Evolutionary conservation across 2,888 invertebrate species (phyloP), one percentile per base, ranked within the genome.

Genomic region (Mamestra brassicae): DNA sequence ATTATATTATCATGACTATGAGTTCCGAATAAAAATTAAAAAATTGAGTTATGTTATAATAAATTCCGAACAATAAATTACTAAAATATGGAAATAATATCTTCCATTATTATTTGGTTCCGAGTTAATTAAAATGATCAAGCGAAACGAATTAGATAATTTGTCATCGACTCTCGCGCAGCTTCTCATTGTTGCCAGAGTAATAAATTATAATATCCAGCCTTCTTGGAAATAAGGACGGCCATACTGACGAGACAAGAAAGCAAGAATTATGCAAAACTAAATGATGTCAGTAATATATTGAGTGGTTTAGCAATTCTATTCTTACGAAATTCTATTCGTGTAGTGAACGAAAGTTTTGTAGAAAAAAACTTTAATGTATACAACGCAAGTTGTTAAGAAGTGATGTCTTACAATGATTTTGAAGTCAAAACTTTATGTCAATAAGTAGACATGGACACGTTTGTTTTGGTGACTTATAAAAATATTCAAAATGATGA

Each of bases 61-160:
- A 78, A 76, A 86, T 86, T 77, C 34, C 52, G 50, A 38, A 82
- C 71, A 36, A 78, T 80, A 88, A 81, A 82, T 88, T 74, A 86
- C 34, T 62, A 66, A 80, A 84, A 86, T 78, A 80, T 74, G 60
- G 64, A 75, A 87, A 81, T 74, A 85, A 88, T 88, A 74, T 66
- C 62, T 65, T 68, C 47, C 68, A 74, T 85, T 89, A 84, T 91
- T 88, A 89, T 89, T 84, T 87, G 81, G 79, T 84, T 87, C 81
- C 66, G 81, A 90, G 88, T 93, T 93, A 95, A 95, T 95, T 95
- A 95, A 92, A 92, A 93, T 94, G 93, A 94, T 94, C 90, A 90
- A 90, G 89, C 92, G 90, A 90, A 86, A 87, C 93, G 93, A 95
- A 95, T 95, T 93, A 92, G 91, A 92, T 89, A 95, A 96, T 96